phyloP scores from a whole-genome alignment of 2,888 invertebrate genomes.

The Drosophila sordidula region DNA sequence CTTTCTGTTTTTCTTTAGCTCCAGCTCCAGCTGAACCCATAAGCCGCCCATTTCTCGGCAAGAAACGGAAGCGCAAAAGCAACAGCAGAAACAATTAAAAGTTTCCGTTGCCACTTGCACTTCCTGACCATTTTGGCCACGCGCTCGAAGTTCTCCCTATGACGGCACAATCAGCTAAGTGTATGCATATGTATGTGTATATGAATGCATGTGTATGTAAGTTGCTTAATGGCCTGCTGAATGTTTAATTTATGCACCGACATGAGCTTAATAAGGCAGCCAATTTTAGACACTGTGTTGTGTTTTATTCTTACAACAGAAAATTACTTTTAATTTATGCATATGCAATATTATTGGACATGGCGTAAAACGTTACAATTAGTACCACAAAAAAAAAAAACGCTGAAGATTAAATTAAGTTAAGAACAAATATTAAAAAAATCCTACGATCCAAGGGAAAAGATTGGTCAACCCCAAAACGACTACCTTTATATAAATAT shows the following conservation, averaged over 20 bases:
- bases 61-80: conserved; percentile 73
- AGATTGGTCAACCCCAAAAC: no score
- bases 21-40: conserved; percentile 8
- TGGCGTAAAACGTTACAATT: not conserved
- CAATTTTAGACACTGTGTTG: conserved; percentile 1
- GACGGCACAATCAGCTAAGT: conserved; percentile 33
- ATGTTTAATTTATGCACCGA: conserved; percentile 42
- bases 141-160: conserved; percentile 21
- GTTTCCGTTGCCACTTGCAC: conserved; percentile 79
- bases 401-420: no score
- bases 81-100: conserved; percentile 79
- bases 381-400: not conserved
- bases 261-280: conserved; percentile 22
- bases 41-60: conserved; percentile 34
- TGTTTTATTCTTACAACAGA: not conserved
- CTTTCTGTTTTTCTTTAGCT: conserved; percentile 55
- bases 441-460: no score
- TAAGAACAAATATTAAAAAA: no score
- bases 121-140: conserved; percentile 73
- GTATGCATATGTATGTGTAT: conserved; percentile 9
- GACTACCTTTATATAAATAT: no score
- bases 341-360: not conserved
- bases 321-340: not conserved
- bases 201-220: not conserved
- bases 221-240: conserved; percentile 15